Conservation (phyloP, 2,113 vertebrate genomes). For the Mobula hypostoma region DNA sequence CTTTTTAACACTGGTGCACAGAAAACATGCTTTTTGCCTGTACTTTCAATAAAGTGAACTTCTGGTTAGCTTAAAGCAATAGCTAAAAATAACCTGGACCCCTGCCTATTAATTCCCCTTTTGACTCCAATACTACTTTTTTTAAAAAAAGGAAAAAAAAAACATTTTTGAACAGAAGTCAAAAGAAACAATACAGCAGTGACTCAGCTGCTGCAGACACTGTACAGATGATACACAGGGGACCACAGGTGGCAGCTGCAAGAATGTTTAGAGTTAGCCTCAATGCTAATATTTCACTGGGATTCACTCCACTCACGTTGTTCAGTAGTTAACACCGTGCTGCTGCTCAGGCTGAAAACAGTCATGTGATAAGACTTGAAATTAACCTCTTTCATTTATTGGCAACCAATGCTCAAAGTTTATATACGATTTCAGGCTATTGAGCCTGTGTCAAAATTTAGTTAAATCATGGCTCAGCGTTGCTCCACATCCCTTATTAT, state of each 20-base stretch:
- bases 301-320: not conserved
- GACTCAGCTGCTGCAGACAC: not conserved
- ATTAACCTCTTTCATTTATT: not conserved
- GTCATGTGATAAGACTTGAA: not conserved
- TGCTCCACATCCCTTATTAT: not conserved
- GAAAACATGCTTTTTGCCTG: not conserved
- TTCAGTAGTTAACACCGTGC: no score
- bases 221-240: not conserved
- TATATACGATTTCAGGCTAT: not conserved
- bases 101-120: not conserved
- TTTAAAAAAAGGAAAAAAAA: not conserved
- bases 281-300: not conserved
- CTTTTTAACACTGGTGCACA: not conserved
- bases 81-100: not conserved
- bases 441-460: not conserved
- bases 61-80: not conserved
- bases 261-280: not conserved
- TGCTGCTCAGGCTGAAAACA: not conserved
- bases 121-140: not conserved
- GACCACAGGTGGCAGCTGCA: conserved; percentile 21
- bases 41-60: not conserved
- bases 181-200: not conserved
- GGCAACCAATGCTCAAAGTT: not conserved
- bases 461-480: not conserved
- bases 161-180: not conserved